Conservation (phyloP, 2,888 invertebrate species). For the Calliopum simillimum region DNA sequence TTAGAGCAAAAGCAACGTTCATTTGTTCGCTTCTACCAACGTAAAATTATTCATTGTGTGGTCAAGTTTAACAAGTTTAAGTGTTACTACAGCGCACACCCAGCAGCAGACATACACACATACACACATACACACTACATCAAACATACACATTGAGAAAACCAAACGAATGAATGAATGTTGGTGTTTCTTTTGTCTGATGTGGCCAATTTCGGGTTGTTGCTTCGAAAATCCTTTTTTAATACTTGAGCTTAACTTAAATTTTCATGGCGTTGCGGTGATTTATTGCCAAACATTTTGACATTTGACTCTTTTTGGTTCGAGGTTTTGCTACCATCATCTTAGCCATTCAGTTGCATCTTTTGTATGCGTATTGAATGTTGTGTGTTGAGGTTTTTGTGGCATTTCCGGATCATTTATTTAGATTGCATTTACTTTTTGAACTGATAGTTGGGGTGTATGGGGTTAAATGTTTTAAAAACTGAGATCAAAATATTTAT, state of each 20-base stretch:
- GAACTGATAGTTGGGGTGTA: too few relatives aligned
- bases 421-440: too few relatives aligned
- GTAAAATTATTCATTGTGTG: conserved; percentile 15
- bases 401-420: too few relatives aligned
- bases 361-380: too few relatives aligned
- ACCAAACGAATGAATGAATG: background rate
- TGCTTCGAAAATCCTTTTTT: conserved; percentile 9
- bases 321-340: too few relatives aligned
- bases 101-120: background rate
- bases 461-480: too few relatives aligned
- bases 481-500: too few relatives aligned
- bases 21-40: background rate
- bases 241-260: conserved; percentile 14
- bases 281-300: conserved; percentile 17
- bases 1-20: too few relatives aligned
- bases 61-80: conserved; percentile 4
- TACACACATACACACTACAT: background rate
- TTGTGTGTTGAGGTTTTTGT: too few relatives aligned
- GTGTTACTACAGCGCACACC: background rate
- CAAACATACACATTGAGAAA: background rate
- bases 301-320: background rate
- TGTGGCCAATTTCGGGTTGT: background rate
- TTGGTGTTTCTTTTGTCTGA: background rate
- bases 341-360: too few relatives aligned
- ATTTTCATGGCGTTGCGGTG: conserved; percentile 11